phyloP scores from a whole-genome alignment of 1,140 invertebrate genomes.

The Drosophila parabipectinata region DNA sequence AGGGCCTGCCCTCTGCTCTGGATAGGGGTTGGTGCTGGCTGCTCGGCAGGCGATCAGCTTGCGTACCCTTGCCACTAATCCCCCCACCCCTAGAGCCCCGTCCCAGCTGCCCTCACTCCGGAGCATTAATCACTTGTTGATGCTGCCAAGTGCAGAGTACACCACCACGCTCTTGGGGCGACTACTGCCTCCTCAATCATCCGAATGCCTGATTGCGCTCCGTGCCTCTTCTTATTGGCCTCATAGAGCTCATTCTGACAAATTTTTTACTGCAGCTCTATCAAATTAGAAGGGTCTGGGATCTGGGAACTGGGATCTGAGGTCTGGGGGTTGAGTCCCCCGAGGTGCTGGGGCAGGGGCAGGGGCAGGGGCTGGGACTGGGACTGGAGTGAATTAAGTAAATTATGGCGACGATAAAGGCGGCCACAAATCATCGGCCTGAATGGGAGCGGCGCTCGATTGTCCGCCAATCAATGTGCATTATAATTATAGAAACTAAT shows the following conservation, averaged over 20 bases:
- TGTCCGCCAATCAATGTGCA: constrained; percentile 41
- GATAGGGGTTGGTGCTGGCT: neutral
- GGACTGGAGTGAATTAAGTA: neutral
- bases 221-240: constrained; percentile 9
- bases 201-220: neutral
- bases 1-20: neutral
- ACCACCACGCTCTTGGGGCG: neutral
- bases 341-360: neutral
- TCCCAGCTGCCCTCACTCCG: no score
- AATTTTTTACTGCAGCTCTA: constrained; percentile 55
- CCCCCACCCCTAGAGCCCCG: neutral
- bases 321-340: no score
- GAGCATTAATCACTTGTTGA: constrained; percentile 77
- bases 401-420: neutral
- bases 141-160: constrained; percentile 25
- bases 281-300: constrained; percentile 45
- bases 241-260: constrained; percentile 44
- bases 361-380: neutral
- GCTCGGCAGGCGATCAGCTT: constrained; percentile 2
- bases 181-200: no score
- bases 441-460: neutral
- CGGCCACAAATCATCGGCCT: constrained; percentile 7
- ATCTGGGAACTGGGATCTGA: no score
- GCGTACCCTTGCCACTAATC: neutral
- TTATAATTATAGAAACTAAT: constrained; percentile 42